These are phyloP conservation scores for human (Homo sapiens) DNA, from an alignment of 2,113 vertebrate species.

Conservation along the genomic window DNA sequence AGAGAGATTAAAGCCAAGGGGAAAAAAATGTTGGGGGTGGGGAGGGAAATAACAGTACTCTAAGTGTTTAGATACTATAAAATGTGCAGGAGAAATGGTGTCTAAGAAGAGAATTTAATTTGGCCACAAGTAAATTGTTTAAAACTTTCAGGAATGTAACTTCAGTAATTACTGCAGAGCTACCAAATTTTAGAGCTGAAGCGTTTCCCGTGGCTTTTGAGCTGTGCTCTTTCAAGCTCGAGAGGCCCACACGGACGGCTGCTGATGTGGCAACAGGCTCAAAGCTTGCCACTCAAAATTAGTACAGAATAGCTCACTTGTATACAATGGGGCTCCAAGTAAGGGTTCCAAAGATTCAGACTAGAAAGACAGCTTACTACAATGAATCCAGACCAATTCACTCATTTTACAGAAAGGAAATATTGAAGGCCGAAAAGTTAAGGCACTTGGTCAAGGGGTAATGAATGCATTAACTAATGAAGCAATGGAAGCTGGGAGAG, in stretches of 20 bases:
- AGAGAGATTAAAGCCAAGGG: not conserved
- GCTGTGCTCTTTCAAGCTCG: not conserved
- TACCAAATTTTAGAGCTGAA: not conserved
- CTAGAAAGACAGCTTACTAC: not conserved
- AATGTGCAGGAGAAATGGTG: not conserved
- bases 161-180: not conserved
- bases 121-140: slow-evolving; percentile 10
- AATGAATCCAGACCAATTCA: not conserved
- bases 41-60: not conserved
- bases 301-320: not conserved
- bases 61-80: not conserved
- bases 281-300: not conserved
- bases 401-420: not conserved
- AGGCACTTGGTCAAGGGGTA: not conserved
- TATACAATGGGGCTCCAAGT: not conserved
- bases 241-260: not conserved
- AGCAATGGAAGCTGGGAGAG: not conserved
- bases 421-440: not conserved
- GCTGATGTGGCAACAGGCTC: not conserved
- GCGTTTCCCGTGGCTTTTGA: not conserved
- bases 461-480: not conserved
- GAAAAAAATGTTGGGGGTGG: not conserved
- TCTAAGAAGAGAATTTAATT: not conserved
- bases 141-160: not conserved
- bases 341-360: not conserved